Base-by-base conservation (phyloP, 1,140 invertebrate species). In the Chymomyza costata region DNA sequence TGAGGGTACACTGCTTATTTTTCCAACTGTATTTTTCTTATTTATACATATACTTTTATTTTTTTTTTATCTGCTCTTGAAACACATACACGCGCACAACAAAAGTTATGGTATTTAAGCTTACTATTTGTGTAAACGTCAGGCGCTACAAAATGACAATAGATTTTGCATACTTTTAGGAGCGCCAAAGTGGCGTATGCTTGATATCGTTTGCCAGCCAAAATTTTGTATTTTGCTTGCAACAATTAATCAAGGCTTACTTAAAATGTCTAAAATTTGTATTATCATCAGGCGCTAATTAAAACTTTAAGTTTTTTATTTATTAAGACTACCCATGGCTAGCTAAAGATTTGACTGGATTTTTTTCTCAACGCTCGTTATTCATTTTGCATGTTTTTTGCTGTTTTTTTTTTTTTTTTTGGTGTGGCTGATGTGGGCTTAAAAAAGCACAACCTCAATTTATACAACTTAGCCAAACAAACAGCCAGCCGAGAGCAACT, bases 381-480 rank as follows among this genome's bases (percentile, higher is more conserved):
- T 56, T 65, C 60, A 65, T 65, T 55, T 63, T 40, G 45, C 58
- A 64, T 49, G 56, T 19, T 5, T 25, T 25, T 3, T 25, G 21
- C 21, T 25, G 3, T 5, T 25, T 25, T 25, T 25, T 25, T 25
- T 25, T 25, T 25, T 25, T 25, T 25, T 25, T 19, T 43, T n/a
- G 43, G 45, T 21, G 37, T 16, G 30, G 43, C 45, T 39, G 41
- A 32, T 31, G 16, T 43, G 46, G 17, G 11, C 16, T 18, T 35
- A 15, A 38, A 50, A 35, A 47, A 48, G 19, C 54, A 45, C 41
- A 38, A 28, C 21, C 31, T 39, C 45, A 58, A 65, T 58, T 68
- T 63, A 67, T 52, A 51, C 48, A 69, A 68, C 59, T 68, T 68
- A 37, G 64, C 44, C 44, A 49, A 57, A 59, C 62, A 67, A 58